A percentile compares a stretch with the other conserved stretches of the same genome.
Evolutionary conservation across 2,113 vertebrate genomes (phyloP).

Genomic region (Xiphias gladius): DNA sequence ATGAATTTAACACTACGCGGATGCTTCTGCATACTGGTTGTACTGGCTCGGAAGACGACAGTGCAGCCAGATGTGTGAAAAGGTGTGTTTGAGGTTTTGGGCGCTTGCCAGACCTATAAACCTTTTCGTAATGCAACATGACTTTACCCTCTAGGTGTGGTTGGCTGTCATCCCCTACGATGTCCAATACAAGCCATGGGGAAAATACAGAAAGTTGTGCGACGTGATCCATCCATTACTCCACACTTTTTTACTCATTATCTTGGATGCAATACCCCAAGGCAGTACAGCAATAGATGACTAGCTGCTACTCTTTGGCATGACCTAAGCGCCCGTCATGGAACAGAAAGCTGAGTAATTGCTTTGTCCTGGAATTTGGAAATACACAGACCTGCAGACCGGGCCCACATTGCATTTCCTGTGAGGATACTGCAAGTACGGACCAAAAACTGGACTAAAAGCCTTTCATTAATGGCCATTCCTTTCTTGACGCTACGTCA

Average conservation of each 20-base stretch:
- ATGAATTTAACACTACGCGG: neutral
- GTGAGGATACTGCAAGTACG: neutral
- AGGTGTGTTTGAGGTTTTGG: slow-evolving; percentile 44
- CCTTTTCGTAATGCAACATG: slow-evolving; percentile 5
- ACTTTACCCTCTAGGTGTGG: slow-evolving; percentile 45
- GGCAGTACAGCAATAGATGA: too few relatives aligned
- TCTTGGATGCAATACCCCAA: too few relatives aligned
- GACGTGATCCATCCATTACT: neutral
- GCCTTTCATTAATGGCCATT: neutral
- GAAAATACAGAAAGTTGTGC: slow-evolving; percentile 8
- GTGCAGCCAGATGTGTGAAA: neutral
- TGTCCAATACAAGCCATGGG: neutral
- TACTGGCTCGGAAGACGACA: slow-evolving; percentile 38
- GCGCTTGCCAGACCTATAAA: neutral
- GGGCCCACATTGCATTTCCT: neutral
- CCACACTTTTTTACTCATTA: neutral
- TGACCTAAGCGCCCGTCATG: neutral
- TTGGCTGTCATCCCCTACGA: neutral
- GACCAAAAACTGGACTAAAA: neutral
- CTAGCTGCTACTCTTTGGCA: neutral
- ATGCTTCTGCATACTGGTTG: slow-evolving; percentile 48
- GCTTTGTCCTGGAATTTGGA: neutral
- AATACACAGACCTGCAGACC: neutral
- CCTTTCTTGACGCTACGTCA: neutral
- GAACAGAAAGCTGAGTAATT: neutral